These are phyloP conservation scores for Osmerus eperlanus DNA, from an alignment of 2,113 vertebrate species.

Conservation along the genomic window DNA sequence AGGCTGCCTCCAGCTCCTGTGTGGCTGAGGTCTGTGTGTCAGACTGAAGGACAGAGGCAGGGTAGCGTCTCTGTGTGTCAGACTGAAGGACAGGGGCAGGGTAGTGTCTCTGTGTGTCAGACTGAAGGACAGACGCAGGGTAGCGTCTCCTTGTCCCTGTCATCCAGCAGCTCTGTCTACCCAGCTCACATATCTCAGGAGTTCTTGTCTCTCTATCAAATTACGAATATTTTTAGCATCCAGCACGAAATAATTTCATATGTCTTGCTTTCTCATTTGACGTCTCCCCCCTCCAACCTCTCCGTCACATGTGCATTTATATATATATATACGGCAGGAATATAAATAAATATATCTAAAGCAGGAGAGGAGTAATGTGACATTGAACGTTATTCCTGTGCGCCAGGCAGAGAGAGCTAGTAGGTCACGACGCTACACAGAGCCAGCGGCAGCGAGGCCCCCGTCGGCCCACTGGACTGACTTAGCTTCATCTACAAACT, in stretches of 20 bases:
- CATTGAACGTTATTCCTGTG: constrained; percentile 64
- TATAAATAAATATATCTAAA: constrained; percentile 51
- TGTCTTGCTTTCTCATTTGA: constrained; percentile 44
- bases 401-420: constrained; percentile 34
- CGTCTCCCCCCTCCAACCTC: constrained; percentile 27
- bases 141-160: constrained; percentile 43
- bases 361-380: constrained; percentile 56
- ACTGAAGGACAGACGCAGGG: too few relatives aligned
- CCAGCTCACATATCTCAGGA: constrained; percentile 38
- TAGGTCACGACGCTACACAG: constrained; percentile 58
- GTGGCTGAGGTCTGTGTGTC: constrained; percentile 6
- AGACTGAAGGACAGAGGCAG: too few relatives aligned
- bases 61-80: too few relatives aligned
- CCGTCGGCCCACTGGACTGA: constrained; percentile 48
- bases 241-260: constrained; percentile 48
- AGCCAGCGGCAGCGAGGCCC: constrained; percentile 30
- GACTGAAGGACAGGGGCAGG: too few relatives aligned
- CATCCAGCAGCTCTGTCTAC: constrained; percentile 22
- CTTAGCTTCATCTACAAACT: constrained; percentile 75
- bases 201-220: constrained; percentile 48
- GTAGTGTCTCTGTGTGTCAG: too few relatives aligned
- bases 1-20: too few relatives aligned
- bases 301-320: constrained; percentile 46
- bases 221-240: constrained; percentile 57
- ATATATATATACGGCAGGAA: constrained; percentile 31